These are phyloP conservation scores for Athalia rosae DNA, from an alignment of 2,888 invertebrate species.

Conservation along the genomic window DNA sequence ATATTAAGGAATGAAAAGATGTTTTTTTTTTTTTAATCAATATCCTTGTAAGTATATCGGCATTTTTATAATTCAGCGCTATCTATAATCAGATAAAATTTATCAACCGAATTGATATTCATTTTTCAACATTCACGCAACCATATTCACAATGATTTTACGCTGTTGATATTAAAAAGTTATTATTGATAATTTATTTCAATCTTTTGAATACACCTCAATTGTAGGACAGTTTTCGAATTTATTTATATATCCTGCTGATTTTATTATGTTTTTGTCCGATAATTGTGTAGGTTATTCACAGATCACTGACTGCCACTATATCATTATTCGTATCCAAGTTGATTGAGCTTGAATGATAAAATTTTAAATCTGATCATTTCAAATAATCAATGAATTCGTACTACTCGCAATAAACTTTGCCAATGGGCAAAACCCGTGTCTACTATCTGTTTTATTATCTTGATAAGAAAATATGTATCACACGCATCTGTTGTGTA, in stretches of 20 bases:
- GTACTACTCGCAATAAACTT: neutral
- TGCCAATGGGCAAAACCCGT: neutral
- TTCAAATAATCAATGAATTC: neutral
- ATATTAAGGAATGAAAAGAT: conserved; percentile 17
- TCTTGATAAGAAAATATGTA: neutral
- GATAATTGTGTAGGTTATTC: no score
- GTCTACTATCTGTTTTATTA: no score
- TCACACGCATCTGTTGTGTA: neutral
- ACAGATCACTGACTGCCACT: no score
- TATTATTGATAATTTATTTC: no score
- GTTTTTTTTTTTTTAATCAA: conserved; percentile 7
- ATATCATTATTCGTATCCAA: neutral
- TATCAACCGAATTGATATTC: no score
- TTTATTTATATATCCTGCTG: no score
- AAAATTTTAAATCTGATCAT: neutral
- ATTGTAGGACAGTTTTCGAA: no score
- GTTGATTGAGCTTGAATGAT: neutral
- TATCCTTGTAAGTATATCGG: conserved; percentile 10
- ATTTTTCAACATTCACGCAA: no score
- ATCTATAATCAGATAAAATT: neutral
- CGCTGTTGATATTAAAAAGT: no score
- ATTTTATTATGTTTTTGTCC: no score
- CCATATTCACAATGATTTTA: no score
- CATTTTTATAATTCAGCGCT: conserved; percentile 18
- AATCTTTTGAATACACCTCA: no score